Conservation (phyloP, 2,888 invertebrate genomes). For the Chymomyza caudatula region DNA sequence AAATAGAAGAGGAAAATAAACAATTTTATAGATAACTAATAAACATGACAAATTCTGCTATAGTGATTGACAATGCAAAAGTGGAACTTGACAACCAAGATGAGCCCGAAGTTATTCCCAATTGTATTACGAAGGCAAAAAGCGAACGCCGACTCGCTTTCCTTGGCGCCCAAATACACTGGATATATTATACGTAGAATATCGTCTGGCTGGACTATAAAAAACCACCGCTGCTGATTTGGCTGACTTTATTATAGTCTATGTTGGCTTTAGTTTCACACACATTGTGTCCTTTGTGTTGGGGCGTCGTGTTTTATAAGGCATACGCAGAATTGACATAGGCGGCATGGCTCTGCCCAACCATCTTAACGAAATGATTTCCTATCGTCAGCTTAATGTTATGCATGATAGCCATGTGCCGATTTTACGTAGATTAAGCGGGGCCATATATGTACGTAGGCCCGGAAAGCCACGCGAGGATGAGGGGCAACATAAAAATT, state of each 20-base stretch:
- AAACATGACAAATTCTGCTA: slow-evolving; percentile 41
- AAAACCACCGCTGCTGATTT: slow-evolving; percentile 90
- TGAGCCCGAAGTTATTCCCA: slow-evolving; percentile 89
- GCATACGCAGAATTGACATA: slow-evolving; percentile 91
- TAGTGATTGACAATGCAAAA: slow-evolving; percentile 93
- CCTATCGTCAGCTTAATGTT: slow-evolving; percentile 96
- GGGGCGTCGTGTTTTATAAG: slow-evolving; percentile 84
- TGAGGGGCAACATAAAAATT: slow-evolving; percentile 81
- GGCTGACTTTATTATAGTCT: slow-evolving; percentile 88
- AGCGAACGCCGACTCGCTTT: slow-evolving; percentile 96
- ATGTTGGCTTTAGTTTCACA: slow-evolving; percentile 97
- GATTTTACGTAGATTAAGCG: slow-evolving; percentile 94
- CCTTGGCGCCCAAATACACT: slow-evolving; percentile 95
- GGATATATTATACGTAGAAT: slow-evolving; percentile 98
- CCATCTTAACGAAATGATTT: slow-evolving; percentile 97
- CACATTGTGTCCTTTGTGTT: slow-evolving; percentile 95
- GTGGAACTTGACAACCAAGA: slow-evolving; percentile 86
- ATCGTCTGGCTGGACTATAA: slow-evolving; percentile 90
- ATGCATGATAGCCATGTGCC: slow-evolving; percentile 99
- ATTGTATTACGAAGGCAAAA: slow-evolving; percentile 98
- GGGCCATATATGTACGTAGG: slow-evolving; percentile 82
- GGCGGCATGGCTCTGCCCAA: slow-evolving; percentile 98
- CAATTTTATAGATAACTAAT: not conserved
- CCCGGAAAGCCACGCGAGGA: slow-evolving; percentile 51
- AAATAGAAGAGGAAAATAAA: too few relatives aligned